Evolutionary conservation across 2,888 invertebrate species (phyloP), one percentile per base, ranked within the genome.

Genomic region (Chirona hameri): DNA sequence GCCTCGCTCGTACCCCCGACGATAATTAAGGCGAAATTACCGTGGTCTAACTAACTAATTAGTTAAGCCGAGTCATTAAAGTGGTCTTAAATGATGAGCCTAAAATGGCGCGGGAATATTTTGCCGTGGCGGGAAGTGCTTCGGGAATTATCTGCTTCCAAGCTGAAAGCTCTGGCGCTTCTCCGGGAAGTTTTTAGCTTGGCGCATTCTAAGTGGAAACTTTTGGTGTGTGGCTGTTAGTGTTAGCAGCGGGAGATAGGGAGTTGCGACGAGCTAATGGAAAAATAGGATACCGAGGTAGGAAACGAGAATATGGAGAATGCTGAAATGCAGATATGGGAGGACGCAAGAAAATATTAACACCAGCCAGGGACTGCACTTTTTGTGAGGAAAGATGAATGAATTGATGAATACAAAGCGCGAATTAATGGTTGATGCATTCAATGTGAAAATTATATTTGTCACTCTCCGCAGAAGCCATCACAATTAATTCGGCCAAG

Each of bases 11-110:
- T 9, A 4, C 72, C 39, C 24, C 24, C 65, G 24, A 76, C 76
- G 76, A 76, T 76, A 76, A 76, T 76, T 76, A 76, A 76, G 76
- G 39, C 18, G 76, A 76, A 76, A 76, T 76, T 76, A 76, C 76
- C 76, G 46, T 46, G 76, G 76, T 76, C 76, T 76, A 76, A 76
- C 76, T 76, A 76, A 24, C 76, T 76, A 76, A 76, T 76, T 76
- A 76, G 76, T 76, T 76, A 76, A 76, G 76, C 76, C 27, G 76
- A 72, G 76, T 76, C 76, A 76, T 76, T 76, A 76, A 76, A 46
- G 76, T 76, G 76, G 76, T 27, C 76, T 46, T 76, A 46, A 76
- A 76, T 76, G 76, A 76, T 76, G 76, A 76, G 76, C 46, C 76
- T 76, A 76, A 76, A 76, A 39, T 46, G 76, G 46, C 31, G 39